Evolutionary conservation across 2,888 invertebrate species (phyloP).

Genomic region (Drosophila multiciliata): DNA sequence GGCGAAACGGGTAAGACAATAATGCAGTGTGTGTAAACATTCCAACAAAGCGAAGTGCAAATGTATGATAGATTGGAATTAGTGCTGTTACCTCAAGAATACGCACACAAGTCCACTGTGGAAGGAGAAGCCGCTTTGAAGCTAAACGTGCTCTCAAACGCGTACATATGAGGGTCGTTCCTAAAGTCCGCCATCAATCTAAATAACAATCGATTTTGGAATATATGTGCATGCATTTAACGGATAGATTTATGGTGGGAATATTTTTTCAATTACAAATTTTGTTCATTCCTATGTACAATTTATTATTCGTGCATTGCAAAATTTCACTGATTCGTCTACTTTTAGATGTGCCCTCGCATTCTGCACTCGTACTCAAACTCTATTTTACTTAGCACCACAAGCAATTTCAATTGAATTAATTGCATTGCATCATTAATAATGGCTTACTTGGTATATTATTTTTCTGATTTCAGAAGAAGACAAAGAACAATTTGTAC

Average conservation of each 20-base stretch:
- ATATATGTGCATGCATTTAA: neutral
- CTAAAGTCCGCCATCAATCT: constrained; percentile 1
- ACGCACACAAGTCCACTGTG: neutral
- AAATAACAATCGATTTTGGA: neutral
- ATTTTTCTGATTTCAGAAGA: neutral
- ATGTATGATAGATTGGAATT: constrained; percentile 7
- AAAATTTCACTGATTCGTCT: neutral
- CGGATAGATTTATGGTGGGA: neutral
- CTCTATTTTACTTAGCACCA: neutral
- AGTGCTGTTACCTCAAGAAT: constrained; percentile 27
- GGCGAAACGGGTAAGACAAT: constrained; percentile 48
- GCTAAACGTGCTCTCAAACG: constrained; percentile 13
- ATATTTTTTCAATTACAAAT: neutral
- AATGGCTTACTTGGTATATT: neutral
- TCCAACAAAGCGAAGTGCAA: constrained; percentile 12
- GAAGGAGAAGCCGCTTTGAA: constrained; percentile 26
- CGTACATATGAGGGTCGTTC: constrained; percentile 5
- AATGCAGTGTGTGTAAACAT: constrained; percentile 31
- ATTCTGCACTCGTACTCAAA: neutral
- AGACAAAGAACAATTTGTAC: neutral
- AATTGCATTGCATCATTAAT: constrained; percentile 33
- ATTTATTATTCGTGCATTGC: neutral
- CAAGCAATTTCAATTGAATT: constrained; percentile 20
- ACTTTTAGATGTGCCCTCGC: constrained; percentile 1
- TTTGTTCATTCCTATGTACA: neutral